phyloP scores from a whole-genome alignment of 2,797 vertebrate species.

The Podarcis lilfordi region DNA sequence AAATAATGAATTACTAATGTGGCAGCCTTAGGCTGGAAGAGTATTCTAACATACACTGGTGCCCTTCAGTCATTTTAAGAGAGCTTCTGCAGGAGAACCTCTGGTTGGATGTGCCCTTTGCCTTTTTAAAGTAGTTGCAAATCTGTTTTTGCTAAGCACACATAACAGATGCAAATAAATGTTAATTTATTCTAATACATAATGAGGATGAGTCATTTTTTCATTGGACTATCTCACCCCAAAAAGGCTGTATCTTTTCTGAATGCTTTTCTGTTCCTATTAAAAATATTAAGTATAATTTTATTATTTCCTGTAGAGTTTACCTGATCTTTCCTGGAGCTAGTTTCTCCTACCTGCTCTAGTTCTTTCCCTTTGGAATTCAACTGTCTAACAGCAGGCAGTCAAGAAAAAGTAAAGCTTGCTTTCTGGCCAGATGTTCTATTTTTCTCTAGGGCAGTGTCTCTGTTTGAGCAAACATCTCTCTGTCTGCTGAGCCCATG shows the following conservation, averaged over 20 bases:
- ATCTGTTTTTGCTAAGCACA: background rate
- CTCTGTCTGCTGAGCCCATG: background rate
- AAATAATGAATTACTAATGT: background rate
- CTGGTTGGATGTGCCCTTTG: background rate
- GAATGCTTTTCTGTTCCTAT: background rate
- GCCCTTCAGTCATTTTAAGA: background rate
- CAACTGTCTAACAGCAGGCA: slow-evolving; percentile 47
- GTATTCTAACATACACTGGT: background rate
- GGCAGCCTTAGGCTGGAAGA: background rate
- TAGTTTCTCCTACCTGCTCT: slow-evolving; percentile 40
- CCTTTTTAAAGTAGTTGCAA: background rate
- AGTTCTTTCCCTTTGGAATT: slow-evolving; percentile 31
- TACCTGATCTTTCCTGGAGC: slow-evolving; percentile 32
- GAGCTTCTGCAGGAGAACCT: background rate
- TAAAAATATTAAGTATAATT: slow-evolving; percentile 14
- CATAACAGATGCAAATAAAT: background rate
- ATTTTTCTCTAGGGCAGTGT: slow-evolving; percentile 10
- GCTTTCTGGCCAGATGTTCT: slow-evolving; percentile 22
- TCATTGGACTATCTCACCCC: background rate
- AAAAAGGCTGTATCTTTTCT: slow-evolving; percentile 29
- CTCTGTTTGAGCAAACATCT: background rate
- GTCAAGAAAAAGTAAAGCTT: background rate
- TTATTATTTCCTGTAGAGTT: slow-evolving; percentile 20
- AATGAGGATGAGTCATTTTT: background rate
- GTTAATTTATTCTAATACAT: background rate